These are phyloP conservation scores for Chromis chromis DNA, from an alignment of 2,797 vertebrate genomes.

Conservation along the genomic window DNA sequence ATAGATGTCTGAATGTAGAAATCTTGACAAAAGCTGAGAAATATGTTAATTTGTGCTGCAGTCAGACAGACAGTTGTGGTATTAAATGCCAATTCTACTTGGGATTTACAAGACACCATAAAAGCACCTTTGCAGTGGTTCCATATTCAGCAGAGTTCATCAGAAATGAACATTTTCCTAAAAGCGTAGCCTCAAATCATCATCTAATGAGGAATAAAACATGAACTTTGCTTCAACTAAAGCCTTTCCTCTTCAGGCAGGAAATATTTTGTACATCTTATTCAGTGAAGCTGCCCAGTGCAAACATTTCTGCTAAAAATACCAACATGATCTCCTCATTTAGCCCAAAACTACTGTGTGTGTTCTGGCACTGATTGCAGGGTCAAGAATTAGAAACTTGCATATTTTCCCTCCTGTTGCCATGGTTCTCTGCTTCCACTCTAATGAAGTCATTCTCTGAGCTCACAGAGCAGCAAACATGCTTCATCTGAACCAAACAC, in stretches of 20 bases:
- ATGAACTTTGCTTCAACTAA: not conserved
- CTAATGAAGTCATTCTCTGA: not conserved
- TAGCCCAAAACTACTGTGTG: slow-evolving; percentile 4
- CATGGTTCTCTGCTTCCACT: not conserved
- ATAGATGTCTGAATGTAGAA: too few relatives aligned
- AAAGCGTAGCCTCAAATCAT: not conserved
- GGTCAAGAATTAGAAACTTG: not conserved
- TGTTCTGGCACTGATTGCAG: slow-evolving; percentile 3
- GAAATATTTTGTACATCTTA: not conserved
- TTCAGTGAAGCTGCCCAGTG: not conserved
- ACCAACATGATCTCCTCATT: slow-evolving; percentile 1
- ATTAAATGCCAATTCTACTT: too few relatives aligned
- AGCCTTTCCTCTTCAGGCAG: not conserved
- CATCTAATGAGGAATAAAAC: not conserved
- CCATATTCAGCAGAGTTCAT: too few relatives aligned
- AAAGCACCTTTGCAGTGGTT: too few relatives aligned
- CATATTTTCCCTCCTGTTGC: not conserved
- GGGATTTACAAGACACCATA: too few relatives aligned
- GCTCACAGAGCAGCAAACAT: not conserved
- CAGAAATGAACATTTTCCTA: too few relatives aligned
- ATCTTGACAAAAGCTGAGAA: not conserved
- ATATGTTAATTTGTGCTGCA: not conserved
- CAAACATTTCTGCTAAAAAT: not conserved
- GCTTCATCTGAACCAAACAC: not conserved
- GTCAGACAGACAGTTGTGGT: too few relatives aligned